These are phyloP conservation scores for Belonocnema kinseyi DNA, from an alignment of 1,140 invertebrate genomes.

Conservation along the genomic window DNA sequence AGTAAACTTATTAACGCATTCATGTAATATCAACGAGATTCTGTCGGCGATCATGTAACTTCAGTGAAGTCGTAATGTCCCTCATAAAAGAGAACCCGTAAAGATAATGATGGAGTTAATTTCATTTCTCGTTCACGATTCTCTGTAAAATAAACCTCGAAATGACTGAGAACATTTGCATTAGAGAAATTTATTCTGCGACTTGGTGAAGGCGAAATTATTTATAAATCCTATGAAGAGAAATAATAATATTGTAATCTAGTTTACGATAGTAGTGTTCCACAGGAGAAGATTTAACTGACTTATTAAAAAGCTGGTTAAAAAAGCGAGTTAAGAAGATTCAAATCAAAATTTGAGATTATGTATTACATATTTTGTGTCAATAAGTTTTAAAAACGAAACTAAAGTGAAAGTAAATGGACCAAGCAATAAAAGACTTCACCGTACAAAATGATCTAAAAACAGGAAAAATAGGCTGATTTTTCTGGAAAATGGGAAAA, in stretches of 20 bases:
- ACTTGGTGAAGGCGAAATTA: neutral
- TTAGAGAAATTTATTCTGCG: neutral
- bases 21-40: conserved; percentile 7
- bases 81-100: conserved; percentile 9
- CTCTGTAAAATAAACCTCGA: neutral
- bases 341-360: too few relatives aligned
- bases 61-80: conserved; percentile 4
- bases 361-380: too few relatives aligned
- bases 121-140: neutral
- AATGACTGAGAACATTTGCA: neutral
- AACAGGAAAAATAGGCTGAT: too few relatives aligned
- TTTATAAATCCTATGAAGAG: neutral
- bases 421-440: too few relatives aligned
- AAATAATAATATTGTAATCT: neutral
- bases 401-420: too few relatives aligned
- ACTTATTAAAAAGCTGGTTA: neutral
- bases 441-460: too few relatives aligned
- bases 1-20: neutral
- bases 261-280: neutral
- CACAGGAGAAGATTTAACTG: neutral
- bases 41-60: conserved; percentile 10
- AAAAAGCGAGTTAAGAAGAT: neutral
- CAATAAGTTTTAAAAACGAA: too few relatives aligned
- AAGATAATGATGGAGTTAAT: conserved; percentile 14
- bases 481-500: too few relatives aligned